Evolutionary conservation across 2,797 vertebrate genomes (phyloP), one percentile per base, ranked within the genome.

Genomic region (Neosilurus hyrtlii): DNA sequence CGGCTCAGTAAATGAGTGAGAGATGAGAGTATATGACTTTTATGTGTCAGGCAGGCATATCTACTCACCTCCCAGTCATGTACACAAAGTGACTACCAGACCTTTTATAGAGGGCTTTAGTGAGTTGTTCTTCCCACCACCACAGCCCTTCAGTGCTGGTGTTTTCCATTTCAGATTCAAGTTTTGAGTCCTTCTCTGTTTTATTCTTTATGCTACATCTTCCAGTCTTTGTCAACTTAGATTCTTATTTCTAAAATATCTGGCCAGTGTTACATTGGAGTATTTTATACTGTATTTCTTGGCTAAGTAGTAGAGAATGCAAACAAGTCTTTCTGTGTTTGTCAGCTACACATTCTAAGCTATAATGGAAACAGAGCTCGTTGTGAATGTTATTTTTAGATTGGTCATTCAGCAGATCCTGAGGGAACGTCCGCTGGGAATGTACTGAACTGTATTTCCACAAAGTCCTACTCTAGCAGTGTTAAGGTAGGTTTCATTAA

Each of bases 331-430:
- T 87, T 82, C 78, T 83, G 68, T 84, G 75, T 79, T 66, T 81
- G 56, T 90, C 88, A 89, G 87, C 87, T 86, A 87, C 86, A 79
- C 90, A 86, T 83, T 89, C 77, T 85, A 84, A 92, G 90, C 89
- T 83, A 86, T 84, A 70, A 86, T 86, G 90, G 89, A 89, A 79
- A 75, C 87, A 88, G 91, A 86, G 86, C 74, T 61, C 88, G 81
- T 88, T 90, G 89, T 89, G 74, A 84, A 68, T 61, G 86, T 89
- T 95, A 94, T 95, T 94, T 94, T 94, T 95, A 94, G 93, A 82
- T 84, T 89, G 89, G 92, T 92, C 91, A 90, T 89, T 90, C 35
- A 51, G 84, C 87, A 89, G 86, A 86, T 84, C 54, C 87, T 86
- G 89, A 83, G 83, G 74, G 81, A 83, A 83, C 87, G 66, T 91